Evolutionary conservation across 2,888 invertebrate genomes (phyloP), one percentile per base, ranked within the genome.

Genomic region (Agonopterix alstromeriana): DNA sequence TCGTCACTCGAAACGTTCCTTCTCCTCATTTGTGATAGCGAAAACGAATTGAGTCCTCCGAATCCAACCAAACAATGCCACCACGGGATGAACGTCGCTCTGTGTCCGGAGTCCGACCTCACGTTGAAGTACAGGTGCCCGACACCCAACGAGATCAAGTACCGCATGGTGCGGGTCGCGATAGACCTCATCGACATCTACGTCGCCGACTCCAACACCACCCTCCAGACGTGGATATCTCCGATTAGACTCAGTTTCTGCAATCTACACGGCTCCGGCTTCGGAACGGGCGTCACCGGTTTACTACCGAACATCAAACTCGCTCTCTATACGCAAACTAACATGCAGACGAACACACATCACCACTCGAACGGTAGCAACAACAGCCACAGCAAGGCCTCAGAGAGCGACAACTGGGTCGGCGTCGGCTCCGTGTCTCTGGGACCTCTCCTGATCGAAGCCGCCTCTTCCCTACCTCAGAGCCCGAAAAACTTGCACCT

Each of bases 251-350:
- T 98, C 53, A 94, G 97, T 14, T 95, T 94, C 45, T 98, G 98
- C 70, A 98, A 98, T 85, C 90, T 98, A n/a, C 98, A 98, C 69
- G 97, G 98, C 0, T 93, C 95, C 57, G 95, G 96, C 65, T 97
- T 97, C 36, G 95, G 95, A 60, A 94, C 95, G 2, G 98, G 98
- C 1, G 91, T 98, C 35, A 97, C 97, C 2, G 95, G 94, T 5
- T 90, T 98, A 44, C 79, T 98, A 52, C 95, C 96, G 1, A 92
- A 93, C 55, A 91, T 97, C 65, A 73, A 90, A 77, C 59, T 90
- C 63, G 65, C 91, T 84, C 63, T 93, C 82, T 82, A 92, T 54
- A 94, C 94, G 10, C 94, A 93, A 52, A 93, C 93, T 0, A 92
- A 91, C 53, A 75, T 91, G 90, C 80, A 90, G 80, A 63, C 85